These are phyloP conservation scores for Mellivora capensis DNA, from an alignment of 2,113 vertebrate species.

Conservation along the genomic window DNA sequence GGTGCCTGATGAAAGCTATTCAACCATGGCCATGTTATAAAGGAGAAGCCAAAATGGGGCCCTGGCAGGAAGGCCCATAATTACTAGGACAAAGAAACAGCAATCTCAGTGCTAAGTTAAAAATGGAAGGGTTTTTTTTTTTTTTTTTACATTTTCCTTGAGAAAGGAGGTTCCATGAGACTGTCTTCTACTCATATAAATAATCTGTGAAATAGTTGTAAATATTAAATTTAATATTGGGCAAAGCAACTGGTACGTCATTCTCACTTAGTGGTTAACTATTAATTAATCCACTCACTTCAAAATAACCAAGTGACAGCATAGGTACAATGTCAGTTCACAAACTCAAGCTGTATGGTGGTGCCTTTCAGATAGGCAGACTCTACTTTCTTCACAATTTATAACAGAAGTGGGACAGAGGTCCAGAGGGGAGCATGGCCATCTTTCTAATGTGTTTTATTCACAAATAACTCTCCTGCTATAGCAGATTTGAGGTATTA, in stretches of 20 bases:
- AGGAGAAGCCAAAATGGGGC: constrained; percentile 52
- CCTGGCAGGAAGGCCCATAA: constrained; percentile 54
- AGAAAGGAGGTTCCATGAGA: constrained; percentile 47
- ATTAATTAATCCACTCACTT: constrained; percentile 45
- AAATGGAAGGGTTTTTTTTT: constrained; percentile 35
- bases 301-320: constrained; percentile 9
- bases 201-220: background rate
- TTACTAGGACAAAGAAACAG: constrained; percentile 62
- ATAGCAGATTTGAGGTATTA: background rate
- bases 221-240: constrained; percentile 54
- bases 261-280: constrained; percentile 19
- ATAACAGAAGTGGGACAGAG: background rate
- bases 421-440: background rate
- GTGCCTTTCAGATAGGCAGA: background rate
- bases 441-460: constrained; percentile 1
- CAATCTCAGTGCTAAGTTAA: constrained; percentile 8
- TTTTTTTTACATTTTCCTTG: constrained; percentile 16
- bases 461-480: background rate
- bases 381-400: background rate
- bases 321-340: background rate
- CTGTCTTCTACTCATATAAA: background rate
- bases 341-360: background rate
- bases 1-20: constrained; percentile 56
- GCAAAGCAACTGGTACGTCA: background rate
- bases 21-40: constrained; percentile 46